Percentiles rank a stretch among this genome's conserved stretches.
Conservation (phyloP, 1,140 invertebrate genomes). For the Drosophila erecta region DNA sequence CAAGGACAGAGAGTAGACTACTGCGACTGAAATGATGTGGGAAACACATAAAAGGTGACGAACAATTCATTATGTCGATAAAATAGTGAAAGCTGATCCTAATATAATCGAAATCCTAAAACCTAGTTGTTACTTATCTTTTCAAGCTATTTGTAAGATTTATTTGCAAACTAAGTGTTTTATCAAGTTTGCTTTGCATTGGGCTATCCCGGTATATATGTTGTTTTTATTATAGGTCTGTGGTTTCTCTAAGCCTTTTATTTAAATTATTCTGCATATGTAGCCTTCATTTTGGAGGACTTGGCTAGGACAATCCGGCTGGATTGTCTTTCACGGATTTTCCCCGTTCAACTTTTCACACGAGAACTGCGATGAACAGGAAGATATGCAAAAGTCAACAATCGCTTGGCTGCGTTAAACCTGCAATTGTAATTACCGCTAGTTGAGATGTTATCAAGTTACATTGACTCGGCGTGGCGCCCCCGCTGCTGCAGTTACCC, state of each 20-base stretch:
- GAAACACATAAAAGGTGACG: not conserved
- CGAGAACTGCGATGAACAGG: constrained; percentile 34
- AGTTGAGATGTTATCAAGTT: constrained; percentile 77
- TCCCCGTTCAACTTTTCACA: constrained; percentile 34
- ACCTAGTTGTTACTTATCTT: too few relatives aligned
- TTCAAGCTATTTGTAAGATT: too few relatives aligned
- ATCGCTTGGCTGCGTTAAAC: constrained; percentile 48
- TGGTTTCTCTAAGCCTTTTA: too few relatives aligned
- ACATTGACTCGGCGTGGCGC: constrained; percentile 58
- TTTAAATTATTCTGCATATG: too few relatives aligned
- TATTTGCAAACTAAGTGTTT: too few relatives aligned
- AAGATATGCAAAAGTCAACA: constrained; percentile 69
- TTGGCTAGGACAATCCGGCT: constrained; percentile 12
- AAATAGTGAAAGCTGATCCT: not conserved
- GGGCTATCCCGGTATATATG: too few relatives aligned
- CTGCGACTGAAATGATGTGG: constrained; percentile 2
- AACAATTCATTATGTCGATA: too few relatives aligned
- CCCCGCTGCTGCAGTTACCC: constrained; percentile 24
- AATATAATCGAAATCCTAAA: not conserved
- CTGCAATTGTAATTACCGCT: constrained; percentile 79
- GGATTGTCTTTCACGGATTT: constrained; percentile 18
- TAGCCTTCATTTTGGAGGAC: not conserved
- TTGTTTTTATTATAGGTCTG: too few relatives aligned
- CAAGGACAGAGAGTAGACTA: constrained; percentile 20
- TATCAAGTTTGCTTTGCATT: too few relatives aligned